Evolutionary conservation across 2,797 vertebrate genomes (phyloP), one percentile per base, ranked within the genome.

Genomic region (Protosalanx chinensis): DNA sequence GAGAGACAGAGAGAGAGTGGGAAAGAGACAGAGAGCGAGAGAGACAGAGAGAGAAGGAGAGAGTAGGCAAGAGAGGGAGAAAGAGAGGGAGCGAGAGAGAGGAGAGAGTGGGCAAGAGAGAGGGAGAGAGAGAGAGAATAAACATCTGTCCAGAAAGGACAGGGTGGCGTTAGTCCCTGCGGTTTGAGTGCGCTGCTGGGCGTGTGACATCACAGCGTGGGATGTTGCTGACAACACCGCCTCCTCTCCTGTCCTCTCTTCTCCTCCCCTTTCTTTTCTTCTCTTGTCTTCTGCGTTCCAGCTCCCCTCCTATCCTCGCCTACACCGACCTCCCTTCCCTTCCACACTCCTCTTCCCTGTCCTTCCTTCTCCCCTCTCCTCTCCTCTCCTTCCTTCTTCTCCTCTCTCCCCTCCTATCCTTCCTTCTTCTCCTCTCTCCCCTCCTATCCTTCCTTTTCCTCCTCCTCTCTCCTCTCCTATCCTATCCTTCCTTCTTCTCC

Each of bases 121-220:
- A 51, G 8, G 32, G 60, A 58, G 64, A 73, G 60, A 27, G 35
- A 72, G 30, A 12, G 13, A 29, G n/a, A 8, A 3, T 0, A 6
- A 35, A 57, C 64, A 62, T 83, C 32, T 81, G 72, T 81, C 67
- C n/a, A 6, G 32, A 72, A 75, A 76, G 53, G 51, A 67, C 7
- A 7, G 58, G 71, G 59, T 33, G 32, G 66, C 32, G 53, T 37
- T 5, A 23, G 51, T 35, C 67, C 51, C 53, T 37, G 67, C 67
- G 81, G 70, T 20, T 71, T 76, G 76, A 83, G 77, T 75, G 79
- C 72, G 73, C 77, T 76, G 74, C 76, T 67, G 73, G 73, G 72
- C 74, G 60, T 76, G 78, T 81, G 73, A 71, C 77, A 82, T 62
- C 49, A 68, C 32, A 63, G 41, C 61, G 41, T 41, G 41, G 41